These are phyloP conservation scores for Agrilus mali DNA, from an alignment of 2,888 invertebrate genomes.

Conservation along the genomic window DNA sequence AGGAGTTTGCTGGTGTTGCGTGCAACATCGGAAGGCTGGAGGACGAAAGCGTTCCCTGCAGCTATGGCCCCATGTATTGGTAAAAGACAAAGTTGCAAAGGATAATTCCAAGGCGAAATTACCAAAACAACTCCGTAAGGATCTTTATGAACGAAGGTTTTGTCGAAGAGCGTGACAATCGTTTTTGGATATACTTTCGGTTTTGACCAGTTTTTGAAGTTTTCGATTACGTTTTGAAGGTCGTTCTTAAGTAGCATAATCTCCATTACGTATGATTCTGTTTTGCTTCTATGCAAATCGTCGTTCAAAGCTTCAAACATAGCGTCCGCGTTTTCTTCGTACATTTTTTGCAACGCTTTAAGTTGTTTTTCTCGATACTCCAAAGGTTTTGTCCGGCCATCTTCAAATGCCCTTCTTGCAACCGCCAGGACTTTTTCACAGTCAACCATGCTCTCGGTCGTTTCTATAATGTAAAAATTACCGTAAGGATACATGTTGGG, in stretches of 20 bases:
- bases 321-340: conserved; percentile 63
- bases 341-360: conserved; percentile 55
- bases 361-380: conserved; percentile 74
- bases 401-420: conserved; percentile 59
- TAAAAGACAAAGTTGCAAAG: conserved; percentile 64
- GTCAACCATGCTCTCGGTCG: no score
- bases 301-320: conserved; percentile 62
- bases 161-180: conserved; percentile 58
- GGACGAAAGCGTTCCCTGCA: conserved; percentile 79
- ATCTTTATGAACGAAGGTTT: conserved; percentile 47
- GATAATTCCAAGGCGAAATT: conserved; percentile 96
- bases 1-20: conserved; percentile 58
- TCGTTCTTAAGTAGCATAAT: conserved; percentile 66
- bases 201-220: conserved; percentile 67
- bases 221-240: conserved; percentile 50
- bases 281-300: conserved; percentile 68
- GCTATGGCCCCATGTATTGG: conserved; percentile 81
- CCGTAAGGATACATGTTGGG: no score
- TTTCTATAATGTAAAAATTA: no score
- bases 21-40: conserved; percentile 88
- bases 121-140: conserved; percentile 85
- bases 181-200: conserved; percentile 56
- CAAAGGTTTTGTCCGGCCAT: conserved; percentile 69
- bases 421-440: no score
- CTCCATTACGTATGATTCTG: conserved; percentile 69